Conservation (phyloP, 2,113 vertebrate species). For the Gasterosteus aculeatus region DNA sequence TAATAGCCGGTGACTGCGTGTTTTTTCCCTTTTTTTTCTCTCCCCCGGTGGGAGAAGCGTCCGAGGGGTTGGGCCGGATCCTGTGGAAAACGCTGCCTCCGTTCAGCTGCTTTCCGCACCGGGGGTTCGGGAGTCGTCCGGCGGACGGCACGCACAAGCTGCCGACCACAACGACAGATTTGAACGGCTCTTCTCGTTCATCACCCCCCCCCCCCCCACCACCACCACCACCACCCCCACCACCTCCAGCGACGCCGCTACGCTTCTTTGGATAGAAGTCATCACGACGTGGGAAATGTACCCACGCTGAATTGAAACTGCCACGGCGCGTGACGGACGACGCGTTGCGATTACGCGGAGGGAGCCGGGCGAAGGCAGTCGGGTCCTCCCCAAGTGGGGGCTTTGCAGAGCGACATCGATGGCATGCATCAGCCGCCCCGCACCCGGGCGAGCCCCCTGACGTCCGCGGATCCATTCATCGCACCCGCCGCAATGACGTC, state of each 20-base stretch:
- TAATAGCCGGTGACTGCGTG: conserved; percentile 48
- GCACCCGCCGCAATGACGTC: conserved; percentile 59
- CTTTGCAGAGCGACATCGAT: conserved; percentile 19
- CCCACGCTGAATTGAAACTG: conserved; percentile 11
- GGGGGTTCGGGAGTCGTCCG: conserved; percentile 64
- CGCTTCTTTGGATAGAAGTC: conserved; percentile 8
- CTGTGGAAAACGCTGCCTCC: conserved; percentile 54
- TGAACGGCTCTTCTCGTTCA: conserved; percentile 10
- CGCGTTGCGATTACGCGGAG: conserved; percentile 60
- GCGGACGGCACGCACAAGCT: conserved; percentile 39
- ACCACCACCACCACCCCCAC: too few species aligned
- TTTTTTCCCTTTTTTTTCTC: conserved; percentile 19
- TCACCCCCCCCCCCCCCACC: not conserved
- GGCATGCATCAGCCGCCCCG: conserved; percentile 28
- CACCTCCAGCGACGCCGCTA: not conserved
- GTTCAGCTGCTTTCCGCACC: conserved; percentile 26
- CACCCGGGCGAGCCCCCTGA: conserved; percentile 30
- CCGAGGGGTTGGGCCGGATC: conserved; percentile 65
- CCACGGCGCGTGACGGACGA: conserved; percentile 52
- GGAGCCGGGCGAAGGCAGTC: not conserved
- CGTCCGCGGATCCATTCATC: conserved; percentile 46
- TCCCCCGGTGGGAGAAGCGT: conserved; percentile 38
- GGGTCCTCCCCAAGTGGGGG: not conserved
- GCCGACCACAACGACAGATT: conserved; percentile 12
- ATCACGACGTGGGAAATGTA: conserved; percentile 40